These are phyloP conservation scores for Suillia variegata DNA, from an alignment of 2,888 invertebrate species.

Conservation along the genomic window DNA sequence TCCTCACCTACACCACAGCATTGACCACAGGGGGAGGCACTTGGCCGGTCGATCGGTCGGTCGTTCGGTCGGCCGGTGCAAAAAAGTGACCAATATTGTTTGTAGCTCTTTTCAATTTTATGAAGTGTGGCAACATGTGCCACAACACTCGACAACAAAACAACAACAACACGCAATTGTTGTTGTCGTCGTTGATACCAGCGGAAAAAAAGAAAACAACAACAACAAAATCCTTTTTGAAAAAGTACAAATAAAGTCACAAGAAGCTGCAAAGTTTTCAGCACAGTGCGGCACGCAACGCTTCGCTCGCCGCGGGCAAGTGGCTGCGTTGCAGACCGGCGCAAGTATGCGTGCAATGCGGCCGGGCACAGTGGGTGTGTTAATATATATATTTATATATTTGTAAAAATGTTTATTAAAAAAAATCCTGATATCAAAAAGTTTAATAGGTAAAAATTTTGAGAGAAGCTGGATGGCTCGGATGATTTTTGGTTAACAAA, in stretches of 20 bases:
- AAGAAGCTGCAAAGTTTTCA: not conserved
- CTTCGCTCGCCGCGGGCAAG: not conserved
- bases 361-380: not conserved
- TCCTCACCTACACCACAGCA: too few species aligned
- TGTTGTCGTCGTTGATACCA: too few species aligned
- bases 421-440: too few species aligned
- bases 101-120: slow-evolving; percentile 10
- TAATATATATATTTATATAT: too few species aligned
- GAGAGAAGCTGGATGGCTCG: too few species aligned
- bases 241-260: not conserved
- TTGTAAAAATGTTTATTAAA: too few species aligned
- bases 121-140: slow-evolving; percentile 17
- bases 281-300: not conserved
- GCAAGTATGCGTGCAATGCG: not conserved
- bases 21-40: too few species aligned
- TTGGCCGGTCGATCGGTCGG: too few species aligned
- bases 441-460: too few species aligned
- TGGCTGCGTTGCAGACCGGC: not conserved
- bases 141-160: not conserved
- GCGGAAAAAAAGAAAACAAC: not conserved
- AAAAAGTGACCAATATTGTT: slow-evolving; percentile 9
- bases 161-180: not conserved
- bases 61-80: not conserved
- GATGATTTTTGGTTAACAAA: too few species aligned
- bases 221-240: not conserved